These are phyloP conservation scores for Cyprinodon tularosa DNA, from an alignment of 2,113 vertebrate species.

Conservation along the genomic window DNA sequence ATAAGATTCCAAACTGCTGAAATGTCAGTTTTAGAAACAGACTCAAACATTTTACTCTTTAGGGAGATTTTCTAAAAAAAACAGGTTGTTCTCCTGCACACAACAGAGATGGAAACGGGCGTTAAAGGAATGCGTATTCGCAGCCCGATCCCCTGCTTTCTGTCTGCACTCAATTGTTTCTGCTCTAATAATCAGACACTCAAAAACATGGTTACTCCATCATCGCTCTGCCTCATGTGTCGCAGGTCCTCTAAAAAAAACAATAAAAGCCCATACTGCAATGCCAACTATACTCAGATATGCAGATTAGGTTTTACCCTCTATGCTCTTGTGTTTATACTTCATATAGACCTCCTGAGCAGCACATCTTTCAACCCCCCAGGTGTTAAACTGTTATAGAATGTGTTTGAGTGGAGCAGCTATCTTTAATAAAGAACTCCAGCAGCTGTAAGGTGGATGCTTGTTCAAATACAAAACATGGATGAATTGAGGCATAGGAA, in stretches of 20 bases:
- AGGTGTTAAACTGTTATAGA: too few relatives aligned
- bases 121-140: slow-evolving; percentile 6
- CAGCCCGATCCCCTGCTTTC: slow-evolving; percentile 37
- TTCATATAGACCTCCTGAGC: background rate
- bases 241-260: slow-evolving; percentile 10
- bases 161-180: slow-evolving; percentile 71
- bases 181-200: slow-evolving; percentile 77
- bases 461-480: slow-evolving; percentile 18
- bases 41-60: background rate
- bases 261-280: background rate
- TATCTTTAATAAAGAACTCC: background rate
- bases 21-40: slow-evolving; percentile 1
- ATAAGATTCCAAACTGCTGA: background rate
- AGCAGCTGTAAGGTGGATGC: background rate
- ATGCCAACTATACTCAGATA: background rate
- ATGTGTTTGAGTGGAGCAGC: too few relatives aligned
- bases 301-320: background rate
- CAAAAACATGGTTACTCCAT: slow-evolving; percentile 28
- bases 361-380: background rate
- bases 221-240: slow-evolving; percentile 27
- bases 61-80: background rate
- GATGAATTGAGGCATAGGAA: slow-evolving; percentile 7
- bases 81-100: background rate
- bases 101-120: slow-evolving; percentile 5
- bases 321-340: background rate